Evolutionary conservation across 92 coral and sea anemone species (phyloP), one percentile per base, ranked within the genome.

Genomic region (Hydrozoanthus gracilis): DNA sequence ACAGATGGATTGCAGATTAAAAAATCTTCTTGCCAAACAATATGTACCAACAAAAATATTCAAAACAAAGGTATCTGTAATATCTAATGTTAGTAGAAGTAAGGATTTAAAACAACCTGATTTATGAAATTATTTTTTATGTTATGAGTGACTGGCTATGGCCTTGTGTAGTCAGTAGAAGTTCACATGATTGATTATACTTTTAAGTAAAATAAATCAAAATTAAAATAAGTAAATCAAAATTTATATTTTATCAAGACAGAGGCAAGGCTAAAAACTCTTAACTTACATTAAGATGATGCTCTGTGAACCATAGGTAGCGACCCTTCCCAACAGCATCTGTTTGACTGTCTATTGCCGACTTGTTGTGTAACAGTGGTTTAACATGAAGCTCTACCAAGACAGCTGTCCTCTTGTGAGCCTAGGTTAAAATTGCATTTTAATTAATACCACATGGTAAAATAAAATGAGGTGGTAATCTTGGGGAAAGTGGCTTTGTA

Each of bases 291-390:
- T 75, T 64, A 52, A 92, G 88, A 87, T 90, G 87, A 9, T 73
- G 82, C 7, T 83, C 90, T 45, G 88, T 90, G 64, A 92, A 92
- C 98, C 98, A 94, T 39, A 51, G 86, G 77, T 58, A 94, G 70
- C 68, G 80, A 66, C 79, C 86, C 47, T 79, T 56, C 76, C 56
- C 92, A 8, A 77, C 78, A 8, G 68, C 67, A 35, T 48, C 56
- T 12, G 67, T 39, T 8, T 52, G 2, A 62, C 78, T 27, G 39
- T 27, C 39, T 27, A 27, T 27, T 27, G 39, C 80, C 1, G 44
- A n/a, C 9, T 51, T 51, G 67, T 52, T 58, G 48, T 73, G 52
- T 45, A 48, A 39, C 44, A 48, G 61, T 64, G 94, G 89, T 16
- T 82, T 64, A 16, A 93, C 90, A 83, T 79, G 86, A 35, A 93